phyloP scores from a whole-genome alignment of 2,113 vertebrate genomes.

The Hoplias malabaricus region DNA sequence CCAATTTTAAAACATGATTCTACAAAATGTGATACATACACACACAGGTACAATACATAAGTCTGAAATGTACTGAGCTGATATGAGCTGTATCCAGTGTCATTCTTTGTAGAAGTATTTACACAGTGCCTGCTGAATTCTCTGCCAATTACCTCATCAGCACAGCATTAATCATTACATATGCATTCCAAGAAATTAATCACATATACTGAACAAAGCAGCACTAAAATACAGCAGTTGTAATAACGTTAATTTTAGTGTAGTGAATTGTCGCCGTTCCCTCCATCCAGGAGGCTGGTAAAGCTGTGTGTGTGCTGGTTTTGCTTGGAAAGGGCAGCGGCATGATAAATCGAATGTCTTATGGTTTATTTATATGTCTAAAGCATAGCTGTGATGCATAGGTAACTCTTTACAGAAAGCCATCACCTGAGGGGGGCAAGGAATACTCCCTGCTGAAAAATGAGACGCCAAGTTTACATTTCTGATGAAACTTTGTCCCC shows the following conservation, averaged over 20 bases:
- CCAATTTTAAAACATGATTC: too few species aligned
- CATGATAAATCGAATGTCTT: not conserved
- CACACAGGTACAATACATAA: too few species aligned
- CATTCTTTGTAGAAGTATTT: not conserved
- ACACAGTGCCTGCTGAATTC: not conserved
- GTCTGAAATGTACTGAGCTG: too few species aligned
- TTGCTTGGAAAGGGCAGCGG: not conserved
- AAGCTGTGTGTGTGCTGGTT: not conserved
- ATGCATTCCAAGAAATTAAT: not conserved
- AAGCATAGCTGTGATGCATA: not conserved
- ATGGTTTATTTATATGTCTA: slow-evolving; percentile 10
- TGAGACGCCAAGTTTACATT: slow-evolving; percentile 35
- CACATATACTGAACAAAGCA: not conserved
- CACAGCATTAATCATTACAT: not conserved
- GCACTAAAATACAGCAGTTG: not conserved
- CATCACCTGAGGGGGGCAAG: slow-evolving; percentile 1
- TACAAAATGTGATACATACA: too few species aligned
- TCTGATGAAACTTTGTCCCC: slow-evolving; percentile 35
- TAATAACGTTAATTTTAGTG: not conserved
- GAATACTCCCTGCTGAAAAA: slow-evolving; percentile 33
- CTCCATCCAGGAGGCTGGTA: not conserved
- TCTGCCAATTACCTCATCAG: not conserved
- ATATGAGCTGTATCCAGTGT: too few species aligned
- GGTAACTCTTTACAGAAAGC: slow-evolving; percentile 20
- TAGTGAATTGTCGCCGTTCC: not conserved